Percentiles rank a stretch among this genome's conserved stretches.
These are phyloP conservation scores for Apodemus sylvaticus DNA, from an alignment of 2,113 vertebrate genomes.

Conservation along the genomic window DNA sequence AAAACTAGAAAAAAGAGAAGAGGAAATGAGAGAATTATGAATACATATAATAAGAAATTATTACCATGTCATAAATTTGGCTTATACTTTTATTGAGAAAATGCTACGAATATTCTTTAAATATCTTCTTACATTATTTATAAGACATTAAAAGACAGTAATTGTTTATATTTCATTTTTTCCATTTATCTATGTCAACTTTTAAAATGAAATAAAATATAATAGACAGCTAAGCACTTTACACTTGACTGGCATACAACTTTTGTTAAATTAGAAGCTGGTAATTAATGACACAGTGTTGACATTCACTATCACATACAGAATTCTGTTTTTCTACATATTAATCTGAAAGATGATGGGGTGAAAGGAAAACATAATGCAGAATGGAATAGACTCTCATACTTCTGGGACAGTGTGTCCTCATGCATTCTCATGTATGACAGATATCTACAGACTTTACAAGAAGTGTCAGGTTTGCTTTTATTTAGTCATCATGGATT, in stretches of 20 bases:
- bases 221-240: neutral
- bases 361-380: neutral
- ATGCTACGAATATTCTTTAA: neutral
- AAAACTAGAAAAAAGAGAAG: neutral
- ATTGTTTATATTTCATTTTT: neutral
- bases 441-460: neutral
- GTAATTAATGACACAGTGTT: neutral
- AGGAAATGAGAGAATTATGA: neutral
- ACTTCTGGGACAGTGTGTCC: neutral
- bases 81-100: neutral
- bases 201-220: neutral
- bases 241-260: neutral
- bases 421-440: neutral
- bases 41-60: neutral
- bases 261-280: conserved; percentile 14
- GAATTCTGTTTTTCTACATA: neutral
- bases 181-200: neutral
- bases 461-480: neutral
- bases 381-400: neutral
- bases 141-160: neutral
- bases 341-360: neutral
- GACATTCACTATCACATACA: neutral
- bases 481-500: neutral
- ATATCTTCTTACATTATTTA: neutral
- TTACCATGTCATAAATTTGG: neutral